Evolutionary conservation across 1,140 invertebrate genomes (phyloP), one percentile per base, ranked within the genome.

Genomic region (Trachymyrmex septentrionalis): DNA sequence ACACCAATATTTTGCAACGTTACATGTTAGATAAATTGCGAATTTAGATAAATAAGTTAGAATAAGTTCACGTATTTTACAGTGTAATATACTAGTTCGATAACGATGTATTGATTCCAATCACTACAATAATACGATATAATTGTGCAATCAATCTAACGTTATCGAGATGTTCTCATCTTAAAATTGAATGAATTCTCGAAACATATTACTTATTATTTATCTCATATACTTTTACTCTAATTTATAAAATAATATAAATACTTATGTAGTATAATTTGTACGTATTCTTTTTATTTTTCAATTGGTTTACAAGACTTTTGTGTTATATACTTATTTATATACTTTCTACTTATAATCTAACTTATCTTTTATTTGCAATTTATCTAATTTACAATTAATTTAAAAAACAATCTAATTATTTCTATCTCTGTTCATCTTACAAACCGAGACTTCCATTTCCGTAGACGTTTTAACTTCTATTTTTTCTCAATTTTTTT

Each of bases 361-460:
- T 63, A 27, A 63, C 14, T 63, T 63, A 63, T 27, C 2, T 16
- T 63, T 14, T n/a, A 57, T 57, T 63, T 6, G 24, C 59, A 7
- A 63, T 63, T 63, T 63, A 27, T 27, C 14, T 27, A 63, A 63
- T 24, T 63, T 63, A 27, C 12, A 63, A 63, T 24, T 63, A 63
- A 63, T 63, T 27, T 63, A 63, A 4, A 63, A 6, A 38, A 38
- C 3, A 63, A 63, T 59, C 2, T 59, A 24, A 14, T 0, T 27
- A 38, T 38, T 38, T 7, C 12, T 0, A 27, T 63, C 0, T 63
- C 24, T 16, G 5, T 27, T 14, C 12, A 27, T 24, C 5, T 19
- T 61, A 27, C 21, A 14, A 61, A 61, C 7, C 7, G 12, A 12
- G 0, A 10, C 2, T 59, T 59, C 34, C 5, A 38, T 38, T 38